These are phyloP conservation scores for Sceliomorpha sp. DNA, from an alignment of 2,888 invertebrate species.

Conservation along the genomic window DNA sequence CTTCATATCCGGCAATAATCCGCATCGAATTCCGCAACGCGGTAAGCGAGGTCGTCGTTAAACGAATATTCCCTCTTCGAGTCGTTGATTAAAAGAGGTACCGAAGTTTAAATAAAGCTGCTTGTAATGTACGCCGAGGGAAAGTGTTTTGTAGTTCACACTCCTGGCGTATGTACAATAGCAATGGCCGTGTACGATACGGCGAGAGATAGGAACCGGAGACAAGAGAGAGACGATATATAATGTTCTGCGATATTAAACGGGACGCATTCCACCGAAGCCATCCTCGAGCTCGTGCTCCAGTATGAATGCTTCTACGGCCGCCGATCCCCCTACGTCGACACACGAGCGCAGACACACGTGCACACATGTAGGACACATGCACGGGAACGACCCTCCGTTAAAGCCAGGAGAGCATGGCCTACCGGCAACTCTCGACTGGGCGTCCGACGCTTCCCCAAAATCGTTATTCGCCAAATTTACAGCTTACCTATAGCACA, in stretches of 20 bases:
- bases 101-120: constrained; percentile 42
- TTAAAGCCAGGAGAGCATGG: constrained; percentile 15
- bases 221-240: constrained; percentile 76
- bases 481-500: constrained; percentile 68
- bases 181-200: constrained; percentile 63
- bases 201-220: constrained; percentile 67
- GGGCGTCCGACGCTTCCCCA: constrained; percentile 54
- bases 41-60: no score
- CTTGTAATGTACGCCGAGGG: constrained; percentile 26
- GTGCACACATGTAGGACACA: no score
- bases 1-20: no score
- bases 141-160: constrained; percentile 53
- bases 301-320: constrained; percentile 76
- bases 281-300: constrained; percentile 73
- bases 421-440: constrained; percentile 27
- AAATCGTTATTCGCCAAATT: constrained; percentile 78
- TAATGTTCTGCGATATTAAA: constrained; percentile 81
- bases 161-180: constrained; percentile 45
- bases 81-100: no score
- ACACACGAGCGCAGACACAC: constrained; percentile 4
- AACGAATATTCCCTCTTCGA: no score
- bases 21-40: no score
- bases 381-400: no score
- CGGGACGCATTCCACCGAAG: constrained; percentile 79
- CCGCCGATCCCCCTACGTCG: constrained; percentile 47